Evolutionary conservation across 2,797 vertebrate species (phyloP), one percentile per base, ranked within the genome.

Genomic region (Mormyrus hasselquistii): DNA sequence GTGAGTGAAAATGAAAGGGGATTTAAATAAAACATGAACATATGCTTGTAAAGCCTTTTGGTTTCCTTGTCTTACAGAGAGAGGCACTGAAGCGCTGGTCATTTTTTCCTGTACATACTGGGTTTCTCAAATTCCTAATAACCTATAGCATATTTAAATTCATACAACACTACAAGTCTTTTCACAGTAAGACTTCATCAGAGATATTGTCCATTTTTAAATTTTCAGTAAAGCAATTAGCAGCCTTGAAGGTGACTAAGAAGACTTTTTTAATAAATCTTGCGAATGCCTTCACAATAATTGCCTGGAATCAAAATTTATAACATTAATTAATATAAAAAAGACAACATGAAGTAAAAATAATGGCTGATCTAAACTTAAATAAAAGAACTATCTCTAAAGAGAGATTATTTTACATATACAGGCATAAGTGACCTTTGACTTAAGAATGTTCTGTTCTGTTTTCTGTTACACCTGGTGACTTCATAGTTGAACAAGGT

Each of bases 1-100:
- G 90, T 93, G 69, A 88, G 91, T 90, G 82, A 92, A 94, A 94
- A 96, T 96, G 93, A 95, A 95, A 93, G 94, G 94, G 93, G 92
- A 91, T 91, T 94, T 91, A 88, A 88, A 34, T 29, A 91, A 94
- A 93, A 93, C 91, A 14, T 88, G 38, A 92, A 94, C 95, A 96
- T 95, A 96, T 96, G 96, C 95, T 94, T 93, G 91, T 49, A 52
- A 14, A 25, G 3, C 82, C 82, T n/a, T 49, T 49, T 84, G 9
- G n/a, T 84, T 73, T 38, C 65, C 65, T 73, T 73, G 65, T 73
- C 65, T 73, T 73, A 34, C 25, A 34, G 29, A 34, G 62, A 69
- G 65, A 38, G 12, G 65, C 10, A 38, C 29, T 38, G 65, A 73
- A 73, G 12, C 29, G 5, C 10, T 69, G 25, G 10, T 69, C 3